Percentiles rank a stretch among this genome's conserved stretches.
Conservation (phyloP, 2,113 vertebrate genomes). For the Nibea albiflora region DNA sequence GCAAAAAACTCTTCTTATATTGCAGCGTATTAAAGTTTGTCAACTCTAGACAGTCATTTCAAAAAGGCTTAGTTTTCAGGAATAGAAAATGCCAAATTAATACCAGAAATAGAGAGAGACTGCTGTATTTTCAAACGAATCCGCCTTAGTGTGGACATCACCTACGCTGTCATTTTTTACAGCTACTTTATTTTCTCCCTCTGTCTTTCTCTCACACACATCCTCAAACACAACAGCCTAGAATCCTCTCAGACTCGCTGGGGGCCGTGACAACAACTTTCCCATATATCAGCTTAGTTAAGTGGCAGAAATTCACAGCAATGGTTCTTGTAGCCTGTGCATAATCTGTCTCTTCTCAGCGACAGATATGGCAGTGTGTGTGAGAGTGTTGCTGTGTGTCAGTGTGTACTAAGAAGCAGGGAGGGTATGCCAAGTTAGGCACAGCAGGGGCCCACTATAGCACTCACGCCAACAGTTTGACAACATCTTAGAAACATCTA, state of each 20-base stretch:
- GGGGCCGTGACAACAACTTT: conserved; percentile 27
- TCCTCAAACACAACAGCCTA: background rate
- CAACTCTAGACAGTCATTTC: background rate
- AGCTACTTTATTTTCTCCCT: background rate
- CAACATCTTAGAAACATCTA: conserved; percentile 72
- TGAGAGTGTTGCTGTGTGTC: conserved; percentile 30
- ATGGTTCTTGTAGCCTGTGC: background rate
- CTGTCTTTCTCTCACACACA: background rate
- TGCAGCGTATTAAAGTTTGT: background rate
- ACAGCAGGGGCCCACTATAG: conserved; percentile 61
- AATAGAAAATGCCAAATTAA: conserved; percentile 18
- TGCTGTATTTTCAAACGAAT: conserved; percentile 13
- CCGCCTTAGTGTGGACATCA: conserved; percentile 24
- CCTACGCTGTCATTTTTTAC: conserved; percentile 13
- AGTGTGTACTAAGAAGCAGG: conserved; percentile 32
- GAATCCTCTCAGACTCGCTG: conserved; percentile 25
- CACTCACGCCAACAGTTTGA: conserved; percentile 71
- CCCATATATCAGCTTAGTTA: conserved; percentile 51
- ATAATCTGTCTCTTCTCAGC: conserved; percentile 54
- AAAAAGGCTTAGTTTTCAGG: conserved; percentile 15
- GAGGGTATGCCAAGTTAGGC: conserved; percentile 61
- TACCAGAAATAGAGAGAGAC: background rate
- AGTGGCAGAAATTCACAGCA: conserved; percentile 55
- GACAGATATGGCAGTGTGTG: conserved; percentile 35
- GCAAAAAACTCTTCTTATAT: background rate